Conservation (phyloP, 2,113 vertebrate genomes). For the Ochotona princeps region DNA sequence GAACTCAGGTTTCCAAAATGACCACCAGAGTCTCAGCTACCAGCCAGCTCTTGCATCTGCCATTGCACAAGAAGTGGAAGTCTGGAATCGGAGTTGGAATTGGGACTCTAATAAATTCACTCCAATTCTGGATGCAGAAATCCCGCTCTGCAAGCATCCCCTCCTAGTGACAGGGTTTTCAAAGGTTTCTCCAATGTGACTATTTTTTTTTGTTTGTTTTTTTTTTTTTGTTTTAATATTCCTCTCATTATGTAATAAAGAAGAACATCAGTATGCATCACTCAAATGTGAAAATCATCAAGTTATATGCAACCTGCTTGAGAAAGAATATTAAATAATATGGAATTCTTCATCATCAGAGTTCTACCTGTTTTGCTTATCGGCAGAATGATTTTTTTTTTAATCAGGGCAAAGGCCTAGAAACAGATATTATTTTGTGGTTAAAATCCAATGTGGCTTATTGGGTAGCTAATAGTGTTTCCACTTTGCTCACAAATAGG, state of each 20-base stretch:
- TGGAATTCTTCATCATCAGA: background rate
- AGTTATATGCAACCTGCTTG: background rate
- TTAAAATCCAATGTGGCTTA: background rate
- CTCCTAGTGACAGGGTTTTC: background rate
- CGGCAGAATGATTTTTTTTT: background rate
- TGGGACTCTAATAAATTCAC: too few relatives aligned
- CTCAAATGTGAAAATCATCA: background rate
- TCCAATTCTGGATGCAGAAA: too few relatives aligned
- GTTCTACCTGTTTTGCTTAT: background rate
- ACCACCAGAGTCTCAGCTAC: too few relatives aligned
- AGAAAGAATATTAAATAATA: background rate
- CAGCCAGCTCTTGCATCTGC: too few relatives aligned
- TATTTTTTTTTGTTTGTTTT: background rate
- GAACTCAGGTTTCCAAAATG: too few relatives aligned
- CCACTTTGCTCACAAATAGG: background rate
- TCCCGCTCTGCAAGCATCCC: too few relatives aligned
- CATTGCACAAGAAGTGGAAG: too few relatives aligned
- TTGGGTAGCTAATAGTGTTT: background rate
- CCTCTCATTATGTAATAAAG: too few relatives aligned
- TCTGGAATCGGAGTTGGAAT: too few relatives aligned
- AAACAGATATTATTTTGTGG: background rate
- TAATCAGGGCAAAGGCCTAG: background rate
- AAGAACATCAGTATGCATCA: background rate
- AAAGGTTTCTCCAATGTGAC: background rate
- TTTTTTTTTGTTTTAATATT: background rate